phyloP scores from a whole-genome alignment of 2,888 invertebrate genomes.

The Saturnia pavonia region DNA sequence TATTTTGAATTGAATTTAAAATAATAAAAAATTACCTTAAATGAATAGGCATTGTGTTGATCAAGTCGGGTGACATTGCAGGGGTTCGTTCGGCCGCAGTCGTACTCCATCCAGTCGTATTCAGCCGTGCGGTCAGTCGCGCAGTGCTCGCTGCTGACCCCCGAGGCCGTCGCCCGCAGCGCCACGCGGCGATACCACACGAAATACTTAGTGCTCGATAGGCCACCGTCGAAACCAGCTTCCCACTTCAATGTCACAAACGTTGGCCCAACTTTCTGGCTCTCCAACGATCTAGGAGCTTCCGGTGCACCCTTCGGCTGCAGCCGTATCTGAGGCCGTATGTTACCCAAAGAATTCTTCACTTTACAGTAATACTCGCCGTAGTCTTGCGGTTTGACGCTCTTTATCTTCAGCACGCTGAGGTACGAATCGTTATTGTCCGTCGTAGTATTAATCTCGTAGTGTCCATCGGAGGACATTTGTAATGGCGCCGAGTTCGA shows the following conservation, averaged over 20 bases:
- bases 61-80: conserved; percentile 93
- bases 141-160: conserved; percentile 60
- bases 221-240: conserved; percentile 94
- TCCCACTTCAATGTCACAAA: conserved; percentile 93
- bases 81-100: conserved; percentile 92
- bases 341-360: conserved; percentile 90
- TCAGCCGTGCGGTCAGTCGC: conserved; percentile 65
- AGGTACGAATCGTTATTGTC: conserved; percentile 94
- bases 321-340: conserved; percentile 87
- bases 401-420: conserved; percentile 87
- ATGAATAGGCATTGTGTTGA: conserved; percentile 92
- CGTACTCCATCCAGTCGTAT: conserved; percentile 90
- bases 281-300: conserved; percentile 87
- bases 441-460: conserved; percentile 90
- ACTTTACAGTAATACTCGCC: conserved; percentile 96
- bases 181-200: conserved; percentile 90
- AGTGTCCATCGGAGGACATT: conserved; percentile 92
- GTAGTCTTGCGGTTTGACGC: conserved; percentile 91
- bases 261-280: conserved; percentile 88
- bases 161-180: conserved; percentile 73
- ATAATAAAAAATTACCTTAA: conserved; percentile 85
- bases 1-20: neutral
- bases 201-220: conserved; percentile 92
- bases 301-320: conserved; percentile 95
- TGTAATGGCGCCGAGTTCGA: conserved; percentile 88